These are phyloP conservation scores for Peromyscus californicus DNA, from an alignment of 2,113 vertebrate genomes.

Conservation along the genomic window DNA sequence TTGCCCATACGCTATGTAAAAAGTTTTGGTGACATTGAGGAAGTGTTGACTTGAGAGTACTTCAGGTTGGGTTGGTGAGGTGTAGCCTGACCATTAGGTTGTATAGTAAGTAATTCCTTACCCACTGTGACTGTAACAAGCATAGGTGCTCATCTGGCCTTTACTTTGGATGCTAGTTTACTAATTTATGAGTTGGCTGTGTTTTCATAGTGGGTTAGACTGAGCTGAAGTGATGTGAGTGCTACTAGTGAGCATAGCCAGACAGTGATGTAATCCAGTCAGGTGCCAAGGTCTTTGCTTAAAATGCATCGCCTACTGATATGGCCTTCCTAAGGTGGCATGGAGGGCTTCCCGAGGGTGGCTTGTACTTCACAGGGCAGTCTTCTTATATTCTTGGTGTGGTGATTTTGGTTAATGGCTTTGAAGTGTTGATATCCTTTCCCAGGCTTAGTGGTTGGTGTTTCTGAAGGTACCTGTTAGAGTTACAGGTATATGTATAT, in stretches of 20 bases:
- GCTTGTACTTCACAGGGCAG: neutral
- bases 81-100: neutral
- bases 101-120: neutral
- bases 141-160: neutral
- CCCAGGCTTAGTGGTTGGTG: neutral
- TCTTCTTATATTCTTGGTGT: neutral
- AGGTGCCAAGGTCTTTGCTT: slow-evolving; percentile 19
- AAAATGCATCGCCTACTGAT: neutral
- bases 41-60: neutral
- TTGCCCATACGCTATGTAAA: neutral
- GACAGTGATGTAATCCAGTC: slow-evolving; percentile 25
- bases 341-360: neutral
- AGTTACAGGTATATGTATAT: neutral
- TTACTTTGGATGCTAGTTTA: neutral
- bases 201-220: neutral
- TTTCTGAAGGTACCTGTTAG: slow-evolving; percentile 40
- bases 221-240: neutral
- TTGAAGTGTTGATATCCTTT: slow-evolving; percentile 13
- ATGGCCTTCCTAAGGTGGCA: neutral
- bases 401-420: slow-evolving; percentile 1
- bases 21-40: neutral
- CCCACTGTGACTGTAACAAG: neutral
- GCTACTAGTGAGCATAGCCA: neutral
- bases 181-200: slow-evolving; percentile 26
- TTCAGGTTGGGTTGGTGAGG: neutral